Base-by-base conservation (phyloP, 2,888 invertebrate species). In the Boloria euphrosyne region DNA sequence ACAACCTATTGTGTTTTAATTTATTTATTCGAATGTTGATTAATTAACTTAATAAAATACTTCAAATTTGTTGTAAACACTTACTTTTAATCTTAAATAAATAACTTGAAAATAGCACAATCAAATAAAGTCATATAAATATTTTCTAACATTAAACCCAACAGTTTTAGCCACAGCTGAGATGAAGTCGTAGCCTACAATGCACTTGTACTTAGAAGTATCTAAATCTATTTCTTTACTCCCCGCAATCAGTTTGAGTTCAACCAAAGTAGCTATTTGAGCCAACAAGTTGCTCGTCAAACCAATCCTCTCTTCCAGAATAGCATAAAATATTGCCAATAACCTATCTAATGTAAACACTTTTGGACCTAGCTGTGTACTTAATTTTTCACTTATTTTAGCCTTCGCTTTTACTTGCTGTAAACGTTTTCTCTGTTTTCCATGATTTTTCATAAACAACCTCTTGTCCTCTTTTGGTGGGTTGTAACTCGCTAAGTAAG, bases 401-500 rank as follows among this genome's bases (percentile, higher is more conserved):
- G 93, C 94, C 76, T 94, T 95, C 0, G 93, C 92, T 75, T 93
- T 93, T 0, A 95, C 93, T 71, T 93, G 93, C 73, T 93, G 94
- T 71, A 94, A 76, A 51, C 93, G 92, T 75, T 95, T 96, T n/a
- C 93, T 93, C 75, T 94, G 95, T 78, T 95, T 96, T 0, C 94
- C 95, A 74, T 95, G 95, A 75, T 95, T 86, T 86, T 98, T 98
- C 84, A 97, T 94, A 82, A 98, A 98, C 53, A 98, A 90, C 55
- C 96, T 91, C 79, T 96, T 97, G 81, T 98, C 98, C 74, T 96
- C 95, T 75, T 96, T 97, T 0, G 96, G 94, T 1, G 98, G 97
- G 85, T 98, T 98, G 83, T 98, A 97, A 44, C 98, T 98, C 0
- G 98, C 98, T 68, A 98, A 90, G 82, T 97, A 98, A 0, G 98